Base-by-base conservation (phyloP, 2,797 vertebrate species). In the Muraenolepis orangiensis region DNA sequence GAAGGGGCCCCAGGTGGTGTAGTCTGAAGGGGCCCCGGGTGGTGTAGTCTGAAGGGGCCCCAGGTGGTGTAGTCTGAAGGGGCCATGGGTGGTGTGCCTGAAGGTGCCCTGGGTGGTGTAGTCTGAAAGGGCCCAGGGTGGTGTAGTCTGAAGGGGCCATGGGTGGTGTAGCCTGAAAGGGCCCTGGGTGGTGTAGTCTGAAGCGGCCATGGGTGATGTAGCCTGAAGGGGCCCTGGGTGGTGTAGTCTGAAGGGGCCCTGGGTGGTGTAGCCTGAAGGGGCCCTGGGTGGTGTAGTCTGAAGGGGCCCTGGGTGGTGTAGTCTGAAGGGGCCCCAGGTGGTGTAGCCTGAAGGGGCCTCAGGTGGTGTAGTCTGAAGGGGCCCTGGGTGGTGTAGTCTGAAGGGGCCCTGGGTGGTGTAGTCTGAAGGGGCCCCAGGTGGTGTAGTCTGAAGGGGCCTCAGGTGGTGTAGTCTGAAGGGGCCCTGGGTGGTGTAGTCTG, bases 1-100 rank as follows among this genome's bases (percentile, higher is more conserved):
- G 46, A 51, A 76, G 70, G 70, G 69, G 81, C 71, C 46, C 72
- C 78, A 57, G 69, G 34, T n/a, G n/a, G n/a, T n/a, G n/a, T n/a
- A 6, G 18, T 20, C 4, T 51, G 46, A 51, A 76, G 70, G 70
- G 69, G 81, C 71, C 46, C 72, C 78, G 64, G 69, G 34, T n/a
- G n/a, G n/a, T n/a, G n/a, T n/a, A 6, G 18, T 20, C 4, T 51
- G 46, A 51, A 76, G 70, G 70, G 69, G 81, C 71, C 46, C 72
- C 78, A 57, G 69, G 34, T n/a, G n/a, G n/a, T n/a, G n/a, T n/a
- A 6, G 18, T 20, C 4, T 51, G 46, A 51, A 76, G 70, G 70
- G 69, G 81, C 71, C 46, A 71, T 78, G 64, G 69, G 34, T n/a
- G n/a, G n/a, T n/a, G n/a, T n/a, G n/a, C n/a, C n/a, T n/a, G n/a